Conservation (phyloP, 2,797 vertebrate species). For the Urophycis tenuis region DNA sequence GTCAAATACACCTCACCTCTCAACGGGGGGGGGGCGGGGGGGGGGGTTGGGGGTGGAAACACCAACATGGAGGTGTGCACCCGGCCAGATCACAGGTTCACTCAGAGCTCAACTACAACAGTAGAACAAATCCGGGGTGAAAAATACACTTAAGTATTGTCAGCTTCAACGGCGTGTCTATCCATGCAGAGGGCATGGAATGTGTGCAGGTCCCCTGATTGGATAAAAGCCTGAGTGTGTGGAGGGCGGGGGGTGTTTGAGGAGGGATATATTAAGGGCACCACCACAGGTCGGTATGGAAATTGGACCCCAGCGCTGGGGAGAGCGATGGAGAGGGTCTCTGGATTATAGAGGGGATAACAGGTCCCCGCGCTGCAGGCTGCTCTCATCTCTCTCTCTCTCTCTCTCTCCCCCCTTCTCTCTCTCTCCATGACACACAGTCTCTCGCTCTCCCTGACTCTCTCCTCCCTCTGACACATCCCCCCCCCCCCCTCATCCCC, state of each 20-base stretch:
- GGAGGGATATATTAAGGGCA: conserved; percentile 66
- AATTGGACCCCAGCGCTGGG: conserved; percentile 54
- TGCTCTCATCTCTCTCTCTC: conserved; percentile 41
- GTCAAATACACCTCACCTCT: background rate
- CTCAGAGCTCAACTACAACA: conserved; percentile 39
- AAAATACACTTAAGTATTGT: conserved; percentile 40
- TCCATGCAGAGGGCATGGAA: background rate
- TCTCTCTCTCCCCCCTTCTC: background rate
- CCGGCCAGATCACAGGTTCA: conserved; percentile 30
- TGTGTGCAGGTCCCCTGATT: conserved; percentile 29
- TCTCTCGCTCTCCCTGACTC: background rate
- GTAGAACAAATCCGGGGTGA: conserved; percentile 30
- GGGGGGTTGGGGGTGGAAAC: conserved; percentile 20
- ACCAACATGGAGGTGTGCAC: conserved; percentile 17
- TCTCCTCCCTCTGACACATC: background rate
- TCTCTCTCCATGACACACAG: background rate
- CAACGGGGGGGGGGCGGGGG: too few relatives aligned
- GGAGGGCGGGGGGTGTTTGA: conserved; percentile 47
- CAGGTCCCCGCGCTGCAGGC: conserved; percentile 55
- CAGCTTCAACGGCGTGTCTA: conserved; percentile 25
- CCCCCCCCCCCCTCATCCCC: too few relatives aligned
- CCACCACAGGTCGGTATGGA: conserved; percentile 59
- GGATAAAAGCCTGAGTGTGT: conserved; percentile 41
- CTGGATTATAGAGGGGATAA: conserved; percentile 67
- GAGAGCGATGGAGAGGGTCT: conserved; percentile 47